phyloP scores from a whole-genome alignment of 2,113 vertebrate genomes.

The Microcebus tavaratra region DNA sequence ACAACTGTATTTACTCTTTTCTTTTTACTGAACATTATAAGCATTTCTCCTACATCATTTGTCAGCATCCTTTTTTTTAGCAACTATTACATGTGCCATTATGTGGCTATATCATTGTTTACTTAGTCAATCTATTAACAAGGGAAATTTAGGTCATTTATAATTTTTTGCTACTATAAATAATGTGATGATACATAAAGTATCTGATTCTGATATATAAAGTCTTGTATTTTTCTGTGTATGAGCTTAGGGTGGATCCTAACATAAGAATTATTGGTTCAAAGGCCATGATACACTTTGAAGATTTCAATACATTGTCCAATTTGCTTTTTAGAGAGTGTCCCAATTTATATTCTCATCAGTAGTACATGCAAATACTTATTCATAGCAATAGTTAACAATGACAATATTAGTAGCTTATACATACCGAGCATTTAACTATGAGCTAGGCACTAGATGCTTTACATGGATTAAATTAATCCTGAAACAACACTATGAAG shows the following conservation, averaged over 20 bases:
- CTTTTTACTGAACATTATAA: background rate
- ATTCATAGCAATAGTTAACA: background rate
- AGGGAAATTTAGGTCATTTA: background rate
- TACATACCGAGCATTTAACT: background rate
- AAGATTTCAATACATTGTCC: background rate
- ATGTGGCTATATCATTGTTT: background rate
- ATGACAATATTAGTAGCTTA: background rate
- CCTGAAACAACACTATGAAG: background rate
- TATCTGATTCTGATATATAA: background rate
- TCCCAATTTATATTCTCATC: background rate
- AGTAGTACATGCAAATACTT: background rate
- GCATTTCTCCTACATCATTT: background rate
- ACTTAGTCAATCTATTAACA: background rate
- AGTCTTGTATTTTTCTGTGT: background rate
- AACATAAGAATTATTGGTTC: background rate
- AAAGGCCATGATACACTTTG: background rate
- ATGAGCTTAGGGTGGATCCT: background rate
- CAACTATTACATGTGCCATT: background rate
- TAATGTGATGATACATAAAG: background rate
- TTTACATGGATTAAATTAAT: background rate
- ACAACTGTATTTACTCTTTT: background rate
- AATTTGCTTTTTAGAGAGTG: background rate
- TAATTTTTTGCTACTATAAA: background rate
- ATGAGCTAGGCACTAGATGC: background rate
- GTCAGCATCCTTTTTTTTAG: constrained; percentile 18